Evolutionary conservation across 1,140 invertebrate species (phyloP).

Genomic region (Rhopalosiphum maidis): DNA sequence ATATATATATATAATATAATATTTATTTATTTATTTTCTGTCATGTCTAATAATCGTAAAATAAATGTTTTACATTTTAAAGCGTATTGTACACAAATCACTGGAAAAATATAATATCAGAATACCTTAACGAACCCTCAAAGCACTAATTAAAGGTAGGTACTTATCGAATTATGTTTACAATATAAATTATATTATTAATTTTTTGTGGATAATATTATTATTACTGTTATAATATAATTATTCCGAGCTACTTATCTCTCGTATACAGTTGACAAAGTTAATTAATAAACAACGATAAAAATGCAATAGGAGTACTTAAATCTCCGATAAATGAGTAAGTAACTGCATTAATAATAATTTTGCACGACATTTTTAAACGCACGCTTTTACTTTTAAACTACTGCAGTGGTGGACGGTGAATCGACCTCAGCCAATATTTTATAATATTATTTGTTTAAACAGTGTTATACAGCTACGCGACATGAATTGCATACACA

Average conservation of each 20-base stretch:
- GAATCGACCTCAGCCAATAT: neutral
- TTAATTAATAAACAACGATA: neutral
- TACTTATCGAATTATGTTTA: neutral
- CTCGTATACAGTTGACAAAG: neutral
- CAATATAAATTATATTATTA: neutral
- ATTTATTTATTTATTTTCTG: neutral
- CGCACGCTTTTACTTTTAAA: neutral
- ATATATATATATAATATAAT: no score
- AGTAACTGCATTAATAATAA: neutral
- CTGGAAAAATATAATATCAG: neutral
- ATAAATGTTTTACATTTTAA: neutral
- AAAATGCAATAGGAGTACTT: neutral
- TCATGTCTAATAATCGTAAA: neutral
- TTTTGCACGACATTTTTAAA: neutral
- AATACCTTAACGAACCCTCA: neutral
- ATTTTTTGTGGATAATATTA: neutral
- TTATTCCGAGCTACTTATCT: neutral
- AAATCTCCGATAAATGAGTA: neutral
- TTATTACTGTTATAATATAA: neutral
- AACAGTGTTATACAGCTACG: neutral
- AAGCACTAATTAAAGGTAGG: neutral
- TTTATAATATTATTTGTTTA: neutral
- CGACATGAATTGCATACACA: constrained; percentile 1
- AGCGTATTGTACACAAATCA: neutral
- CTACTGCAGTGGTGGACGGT: neutral